Conservation (phyloP, 2,888 invertebrate species). For the Nomada flava region DNA sequence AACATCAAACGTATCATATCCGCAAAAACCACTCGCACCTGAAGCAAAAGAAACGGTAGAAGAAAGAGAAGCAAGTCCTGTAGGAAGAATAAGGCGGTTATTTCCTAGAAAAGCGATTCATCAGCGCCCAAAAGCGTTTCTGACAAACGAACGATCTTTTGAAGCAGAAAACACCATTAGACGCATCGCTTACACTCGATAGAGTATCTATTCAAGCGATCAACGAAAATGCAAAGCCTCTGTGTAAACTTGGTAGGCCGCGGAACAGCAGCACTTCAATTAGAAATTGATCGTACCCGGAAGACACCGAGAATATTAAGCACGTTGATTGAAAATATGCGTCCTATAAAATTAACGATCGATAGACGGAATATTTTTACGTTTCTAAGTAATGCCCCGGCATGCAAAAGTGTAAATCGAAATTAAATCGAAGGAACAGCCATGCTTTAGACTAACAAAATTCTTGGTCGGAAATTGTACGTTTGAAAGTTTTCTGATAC, state of each 20-base stretch:
- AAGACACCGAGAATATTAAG: constrained; percentile 14
- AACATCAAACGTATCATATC: neutral
- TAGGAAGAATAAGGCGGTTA: neutral
- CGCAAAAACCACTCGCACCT: neutral
- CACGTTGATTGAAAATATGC: constrained; percentile 10
- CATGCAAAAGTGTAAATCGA: no score
- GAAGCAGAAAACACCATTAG: constrained; percentile 59
- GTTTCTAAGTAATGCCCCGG: neutral
- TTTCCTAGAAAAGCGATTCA: neutral
- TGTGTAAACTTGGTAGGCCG: constrained; percentile 24
- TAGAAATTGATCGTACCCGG: constrained; percentile 32
- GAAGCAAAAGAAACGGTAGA: neutral
- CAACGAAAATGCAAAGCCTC: constrained; percentile 58
- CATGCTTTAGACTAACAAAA: no score
- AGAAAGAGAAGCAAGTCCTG: neutral
- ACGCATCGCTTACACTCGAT: constrained; percentile 55
- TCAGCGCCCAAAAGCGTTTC: constrained; percentile 30
- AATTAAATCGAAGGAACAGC: no score
- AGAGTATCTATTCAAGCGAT: constrained; percentile 53
- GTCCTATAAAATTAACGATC: neutral
- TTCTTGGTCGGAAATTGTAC: neutral
- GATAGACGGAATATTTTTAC: neutral
- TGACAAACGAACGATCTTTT: constrained; percentile 43
- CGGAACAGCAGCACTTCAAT: constrained; percentile 17
- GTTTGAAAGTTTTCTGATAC: neutral